Conservation (phyloP, 2,113 vertebrate genomes). For the Sitta europaea region DNA sequence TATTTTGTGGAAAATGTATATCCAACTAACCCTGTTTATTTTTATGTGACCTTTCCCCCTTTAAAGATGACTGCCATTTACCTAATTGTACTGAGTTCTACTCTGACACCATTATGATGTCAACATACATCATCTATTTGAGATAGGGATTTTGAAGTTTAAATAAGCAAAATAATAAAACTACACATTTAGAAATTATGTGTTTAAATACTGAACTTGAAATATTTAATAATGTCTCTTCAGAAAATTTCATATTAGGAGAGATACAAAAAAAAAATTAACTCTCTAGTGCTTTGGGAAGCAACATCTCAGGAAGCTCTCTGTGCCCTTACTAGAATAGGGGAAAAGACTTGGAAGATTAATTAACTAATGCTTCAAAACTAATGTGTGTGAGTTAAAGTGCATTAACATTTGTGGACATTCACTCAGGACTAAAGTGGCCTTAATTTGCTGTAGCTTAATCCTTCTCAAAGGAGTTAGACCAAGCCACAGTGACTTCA, state of each 20-base stretch:
- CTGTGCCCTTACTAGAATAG: background rate
- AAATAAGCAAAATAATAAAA: background rate
- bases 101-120: background rate
- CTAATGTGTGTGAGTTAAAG: background rate
- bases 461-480: background rate
- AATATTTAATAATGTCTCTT: background rate
- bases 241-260: background rate
- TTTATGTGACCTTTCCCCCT: background rate
- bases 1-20: background rate
- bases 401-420: background rate
- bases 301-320: background rate
- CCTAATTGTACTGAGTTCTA: background rate
- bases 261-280: background rate
- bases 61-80: background rate
- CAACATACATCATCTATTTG: background rate
- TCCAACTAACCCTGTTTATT: background rate
- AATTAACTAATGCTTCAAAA: conserved; percentile 25
- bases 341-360: background rate
- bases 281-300: background rate
- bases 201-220: background rate
- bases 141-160: background rate
- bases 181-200: background rate
- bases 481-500: background rate
- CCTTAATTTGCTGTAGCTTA: background rate
- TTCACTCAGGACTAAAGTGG: background rate